Evolutionary conservation across 1,140 invertebrate genomes (phyloP).

Genomic region (Drosophila burlai): DNA sequence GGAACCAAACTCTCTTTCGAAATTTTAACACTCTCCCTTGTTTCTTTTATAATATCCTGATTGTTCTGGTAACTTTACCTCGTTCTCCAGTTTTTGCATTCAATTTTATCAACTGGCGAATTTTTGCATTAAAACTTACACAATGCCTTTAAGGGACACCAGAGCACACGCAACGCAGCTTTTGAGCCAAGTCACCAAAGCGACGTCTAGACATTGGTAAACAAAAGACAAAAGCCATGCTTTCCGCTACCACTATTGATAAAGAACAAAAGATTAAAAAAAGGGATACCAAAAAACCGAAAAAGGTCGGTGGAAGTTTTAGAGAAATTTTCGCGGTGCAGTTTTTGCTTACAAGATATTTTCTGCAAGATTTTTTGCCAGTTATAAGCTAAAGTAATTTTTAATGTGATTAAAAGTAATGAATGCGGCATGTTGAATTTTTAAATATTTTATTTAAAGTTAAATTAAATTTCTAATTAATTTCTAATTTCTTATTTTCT

Average conservation of each 20-base stretch:
- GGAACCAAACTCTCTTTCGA: neutral
- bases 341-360: neutral
- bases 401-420: neutral
- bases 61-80: slow-evolving; percentile 5
- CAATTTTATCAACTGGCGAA: slow-evolving; percentile 21
- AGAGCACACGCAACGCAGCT: slow-evolving; percentile 23
- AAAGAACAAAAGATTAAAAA: slow-evolving; percentile 45
- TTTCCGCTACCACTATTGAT: slow-evolving; percentile 38
- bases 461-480: too few relatives aligned
- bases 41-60: neutral
- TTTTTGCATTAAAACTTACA: slow-evolving; percentile 51
- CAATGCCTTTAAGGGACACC: slow-evolving; percentile 38
- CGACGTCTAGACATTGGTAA: slow-evolving; percentile 76
- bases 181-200: slow-evolving; percentile 63
- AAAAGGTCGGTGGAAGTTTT: slow-evolving; percentile 46
- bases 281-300: slow-evolving; percentile 11
- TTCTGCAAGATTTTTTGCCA: neutral
- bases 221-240: slow-evolving; percentile 68
- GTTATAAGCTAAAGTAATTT: neutral
- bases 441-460: neutral
- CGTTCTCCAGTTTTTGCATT: slow-evolving; percentile 9
- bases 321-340: slow-evolving; percentile 4
- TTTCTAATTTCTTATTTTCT: too few relatives aligned
- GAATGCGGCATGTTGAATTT: neutral
- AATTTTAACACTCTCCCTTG: neutral